A percentile compares a stretch with the other conserved stretches of the same genome.
phyloP scores from a whole-genome alignment of 1,140 invertebrate species.

The Penaeus chinensis region DNA sequence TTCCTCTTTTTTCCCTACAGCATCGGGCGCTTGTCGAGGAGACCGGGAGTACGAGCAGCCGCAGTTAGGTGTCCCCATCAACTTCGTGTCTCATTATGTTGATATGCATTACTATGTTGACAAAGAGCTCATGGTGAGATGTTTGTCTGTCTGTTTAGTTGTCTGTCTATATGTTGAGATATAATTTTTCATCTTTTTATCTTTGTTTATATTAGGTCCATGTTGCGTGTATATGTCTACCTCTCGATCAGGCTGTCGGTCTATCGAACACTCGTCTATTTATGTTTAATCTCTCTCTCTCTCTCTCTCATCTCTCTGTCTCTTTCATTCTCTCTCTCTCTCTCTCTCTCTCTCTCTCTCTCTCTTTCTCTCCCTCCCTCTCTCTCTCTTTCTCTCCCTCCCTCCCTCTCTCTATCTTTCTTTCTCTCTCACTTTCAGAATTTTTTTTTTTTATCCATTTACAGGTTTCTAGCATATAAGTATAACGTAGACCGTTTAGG shows the following conservation, averaged over 20 bases:
- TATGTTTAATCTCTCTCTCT: background rate
- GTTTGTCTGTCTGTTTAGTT: background rate
- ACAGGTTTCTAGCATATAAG: no score
- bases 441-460: background rate
- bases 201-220: no score
- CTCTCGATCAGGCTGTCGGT: background rate
- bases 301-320: background rate
- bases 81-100: conserved; percentile 91
- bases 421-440: background rate
- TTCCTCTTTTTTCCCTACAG: conserved; percentile 66
- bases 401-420: background rate
- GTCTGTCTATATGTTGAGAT: background rate
- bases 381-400: background rate
- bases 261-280: background rate
- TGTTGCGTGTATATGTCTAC: no score
- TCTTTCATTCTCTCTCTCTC: background rate
- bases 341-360: background rate
- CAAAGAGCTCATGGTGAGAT: conserved; percentile 83
- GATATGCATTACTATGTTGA: conserved; percentile 92
- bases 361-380: background rate
- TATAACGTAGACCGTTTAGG: no score
- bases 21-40: conserved; percentile 83
- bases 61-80: conserved; percentile 86
- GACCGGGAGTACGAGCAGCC: conserved; percentile 82
- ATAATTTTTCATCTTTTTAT: no score